Percentiles rank a stretch among this genome's conserved stretches.
phyloP scores from a whole-genome alignment of 2,113 vertebrate genomes.

The Rhineura floridana region DNA sequence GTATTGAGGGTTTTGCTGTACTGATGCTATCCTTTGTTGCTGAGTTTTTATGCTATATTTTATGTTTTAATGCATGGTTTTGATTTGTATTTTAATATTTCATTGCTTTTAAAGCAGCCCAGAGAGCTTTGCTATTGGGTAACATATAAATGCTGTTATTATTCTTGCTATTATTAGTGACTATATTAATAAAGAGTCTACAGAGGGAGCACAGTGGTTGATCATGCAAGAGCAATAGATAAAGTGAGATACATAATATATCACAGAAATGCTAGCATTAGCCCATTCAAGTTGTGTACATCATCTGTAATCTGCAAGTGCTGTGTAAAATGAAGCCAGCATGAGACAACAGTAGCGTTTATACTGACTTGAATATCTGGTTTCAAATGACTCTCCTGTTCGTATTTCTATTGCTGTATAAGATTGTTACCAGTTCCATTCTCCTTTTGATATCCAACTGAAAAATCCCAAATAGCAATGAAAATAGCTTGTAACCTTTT shows the following conservation, averaged over 20 bases:
- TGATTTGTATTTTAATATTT: too few relatives aligned
- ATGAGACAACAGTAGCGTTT: constrained; percentile 17
- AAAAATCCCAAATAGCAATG: constrained; percentile 30
- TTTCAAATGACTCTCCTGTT: constrained; percentile 37
- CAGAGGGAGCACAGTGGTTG: background rate
- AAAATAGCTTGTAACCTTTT: constrained; percentile 52
- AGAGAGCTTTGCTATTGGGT: too few relatives aligned
- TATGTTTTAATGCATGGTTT: too few relatives aligned
- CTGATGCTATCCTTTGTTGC: too few relatives aligned
- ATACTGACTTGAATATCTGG: constrained; percentile 31
- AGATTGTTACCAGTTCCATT: constrained; percentile 25
- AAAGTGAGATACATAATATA: constrained; percentile 2
- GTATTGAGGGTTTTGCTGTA: too few relatives aligned
- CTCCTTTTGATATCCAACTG: constrained; percentile 44
- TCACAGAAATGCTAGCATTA: background rate
- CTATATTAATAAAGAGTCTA: too few relatives aligned
- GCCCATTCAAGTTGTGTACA: background rate
- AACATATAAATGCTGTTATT: too few relatives aligned
- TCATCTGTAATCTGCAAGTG: constrained; percentile 10
- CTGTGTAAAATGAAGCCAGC: background rate
- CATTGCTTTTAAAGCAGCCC: too few relatives aligned
- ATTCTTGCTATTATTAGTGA: too few relatives aligned
- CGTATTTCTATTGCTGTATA: constrained; percentile 21
- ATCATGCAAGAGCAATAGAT: background rate
- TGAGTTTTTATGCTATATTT: too few relatives aligned